A percentile compares a stretch with the other conserved stretches of the same genome.
Evolutionary conservation across 2,113 vertebrate species (phyloP).

Genomic region (Cyprinodon variegatus): DNA sequence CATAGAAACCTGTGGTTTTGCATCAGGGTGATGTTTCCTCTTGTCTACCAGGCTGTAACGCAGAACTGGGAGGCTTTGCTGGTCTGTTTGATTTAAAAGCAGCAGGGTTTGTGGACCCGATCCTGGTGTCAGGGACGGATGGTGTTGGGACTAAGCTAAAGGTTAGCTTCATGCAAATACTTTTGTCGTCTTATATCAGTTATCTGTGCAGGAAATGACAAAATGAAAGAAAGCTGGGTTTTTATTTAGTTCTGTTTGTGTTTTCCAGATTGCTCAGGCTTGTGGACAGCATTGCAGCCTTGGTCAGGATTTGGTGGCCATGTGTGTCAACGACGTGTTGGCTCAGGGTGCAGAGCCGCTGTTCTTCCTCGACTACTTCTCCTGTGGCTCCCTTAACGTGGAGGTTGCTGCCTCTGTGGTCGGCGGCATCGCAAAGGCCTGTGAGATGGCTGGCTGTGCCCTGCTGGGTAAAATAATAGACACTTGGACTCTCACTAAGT

Average conservation of each 20-base stretch:
- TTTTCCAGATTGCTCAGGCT: conserved; percentile 86
- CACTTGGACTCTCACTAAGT: too few relatives aligned
- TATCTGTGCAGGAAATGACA: too few relatives aligned
- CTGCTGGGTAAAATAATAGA: conserved; percentile 83
- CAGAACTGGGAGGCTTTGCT: conserved; percentile 94
- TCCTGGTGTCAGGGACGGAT: conserved; percentile 94
- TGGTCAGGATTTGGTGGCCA: conserved; percentile 95
- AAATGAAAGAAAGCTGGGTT: neutral
- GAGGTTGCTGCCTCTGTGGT: conserved; percentile 82
- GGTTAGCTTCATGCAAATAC: conserved; percentile 68
- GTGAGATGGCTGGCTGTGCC: conserved; percentile 87
- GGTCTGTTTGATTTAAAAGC: conserved; percentile 94
- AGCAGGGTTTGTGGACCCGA: conserved; percentile 91
- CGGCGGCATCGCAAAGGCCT: conserved; percentile 87
- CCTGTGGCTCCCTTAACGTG: conserved; percentile 93
- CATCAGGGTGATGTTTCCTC: neutral
- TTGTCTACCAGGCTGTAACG: conserved; percentile 85
- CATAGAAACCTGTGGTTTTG: too few relatives aligned
- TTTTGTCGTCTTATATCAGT: neutral
- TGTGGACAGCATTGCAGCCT: conserved; percentile 86
- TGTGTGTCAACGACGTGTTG: conserved; percentile 96
- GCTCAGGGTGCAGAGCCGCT: conserved; percentile 95
- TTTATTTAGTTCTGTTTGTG: neutral
- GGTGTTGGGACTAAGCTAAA: conserved; percentile 98
- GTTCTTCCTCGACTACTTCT: conserved; percentile 97